A percentile compares a stretch with the other conserved stretches of the same genome.
Evolutionary conservation across 2,888 invertebrate genomes (phyloP).

Genomic region (Andrena hattorfiana): DNA sequence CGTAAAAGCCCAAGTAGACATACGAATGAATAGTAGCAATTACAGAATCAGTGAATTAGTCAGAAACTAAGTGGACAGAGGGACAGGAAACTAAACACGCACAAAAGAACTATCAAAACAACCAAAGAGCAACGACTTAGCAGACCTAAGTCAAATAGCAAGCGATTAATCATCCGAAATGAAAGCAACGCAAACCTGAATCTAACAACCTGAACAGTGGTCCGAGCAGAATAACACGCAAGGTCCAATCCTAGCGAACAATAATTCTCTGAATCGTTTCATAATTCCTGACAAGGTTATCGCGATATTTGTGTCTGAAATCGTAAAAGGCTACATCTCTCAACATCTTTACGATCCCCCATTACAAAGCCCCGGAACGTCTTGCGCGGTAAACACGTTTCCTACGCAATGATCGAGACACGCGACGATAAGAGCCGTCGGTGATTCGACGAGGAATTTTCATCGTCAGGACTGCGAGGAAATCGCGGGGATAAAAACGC

Average conservation of each 20-base stretch:
- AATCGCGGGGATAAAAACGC: conserved; percentile 14
- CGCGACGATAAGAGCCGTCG: conserved; percentile 24
- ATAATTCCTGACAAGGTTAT: conserved; percentile 7
- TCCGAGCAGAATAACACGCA: neutral
- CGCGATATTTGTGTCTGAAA: conserved; percentile 5
- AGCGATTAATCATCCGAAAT: neutral
- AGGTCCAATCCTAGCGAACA: neutral
- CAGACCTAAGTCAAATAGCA: neutral
- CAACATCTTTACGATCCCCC: conserved; percentile 17
- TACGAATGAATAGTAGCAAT: neutral
- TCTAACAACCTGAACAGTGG: neutral
- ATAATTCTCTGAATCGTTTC: conserved; percentile 1
- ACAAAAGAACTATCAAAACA: neutral
- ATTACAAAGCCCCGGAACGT: conserved; percentile 1
- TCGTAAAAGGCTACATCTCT: conserved; percentile 20
- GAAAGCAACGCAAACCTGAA: neutral
- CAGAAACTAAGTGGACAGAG: neutral
- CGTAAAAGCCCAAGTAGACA: neutral
- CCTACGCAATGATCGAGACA: conserved; percentile 7
- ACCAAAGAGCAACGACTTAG: neutral
- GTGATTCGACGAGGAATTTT: conserved; percentile 21
- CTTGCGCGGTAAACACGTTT: conserved; percentile 19
- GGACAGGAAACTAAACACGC: neutral
- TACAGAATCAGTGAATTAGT: neutral
- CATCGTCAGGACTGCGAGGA: conserved; percentile 1